Base-by-base conservation (phyloP, 2,797 vertebrate species). In the Enteromius unitaeniatus region DNA sequence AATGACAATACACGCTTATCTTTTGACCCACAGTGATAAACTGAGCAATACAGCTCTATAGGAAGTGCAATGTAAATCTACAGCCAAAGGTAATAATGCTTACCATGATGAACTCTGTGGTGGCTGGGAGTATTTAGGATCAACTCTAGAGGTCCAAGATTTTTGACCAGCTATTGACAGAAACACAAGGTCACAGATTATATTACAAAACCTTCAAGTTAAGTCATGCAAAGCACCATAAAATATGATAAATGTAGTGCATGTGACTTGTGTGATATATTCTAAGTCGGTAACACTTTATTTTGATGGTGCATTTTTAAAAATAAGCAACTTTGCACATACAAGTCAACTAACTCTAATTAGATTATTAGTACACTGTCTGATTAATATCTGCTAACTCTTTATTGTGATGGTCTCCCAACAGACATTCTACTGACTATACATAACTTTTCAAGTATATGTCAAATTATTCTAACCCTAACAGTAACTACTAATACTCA, bases 121-220 rank as follows among this genome's bases (percentile, higher is more conserved):
- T 99, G 97, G 90, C 96, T 99, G 1, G 97, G 97, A 55, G 97
- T 99, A 91, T 98, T 99, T 55, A 99, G 93, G 87, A 99, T 85
- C 93, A 96, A 95, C 91, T 99, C 97, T 89, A 99, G 90, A 83
- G 97, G 96, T 26, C 97, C 97, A 15, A 99, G 94, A 79, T 94
- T 94, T 87, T 78, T 90, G 86, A 99, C 95, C 81, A 98, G 15
- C 97, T 98, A 60, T 91, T 28, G 31, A 81, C 49, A 84, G 49
- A 79, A 78, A 79, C 3, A 49, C 49, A 77, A 42, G 47, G 53
- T 40, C 4, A 84, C 21, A 79, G 7, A 67, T 37, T 28, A 40
- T 26, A 13, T 82, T n/a, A 31, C 40, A 51, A 58, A 6, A 3
- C 11, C 58, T 58, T 4, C 13, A 60, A 26, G 51, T 21, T 19